Evolutionary conservation across 1,140 invertebrate genomes (phyloP), one percentile per base, ranked within the genome.

Genomic region (Frieseomelitta varia): DNA sequence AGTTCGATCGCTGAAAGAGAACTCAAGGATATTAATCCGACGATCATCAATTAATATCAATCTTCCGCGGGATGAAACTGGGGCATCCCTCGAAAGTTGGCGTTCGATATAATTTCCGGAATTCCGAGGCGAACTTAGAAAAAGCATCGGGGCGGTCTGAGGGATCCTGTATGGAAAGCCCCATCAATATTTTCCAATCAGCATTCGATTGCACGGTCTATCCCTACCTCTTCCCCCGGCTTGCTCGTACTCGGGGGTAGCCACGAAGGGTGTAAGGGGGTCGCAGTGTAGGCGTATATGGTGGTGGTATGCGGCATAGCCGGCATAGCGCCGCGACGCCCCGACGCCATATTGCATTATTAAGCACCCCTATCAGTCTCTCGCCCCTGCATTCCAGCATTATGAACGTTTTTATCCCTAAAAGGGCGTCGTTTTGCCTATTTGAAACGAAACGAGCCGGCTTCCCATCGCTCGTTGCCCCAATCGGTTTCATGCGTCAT

Each of bases 131-230:
- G 71, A 85, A 80, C 17, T 84, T 78, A 71, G 84, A 88, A 88
- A 88, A 88, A 88, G 87, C 68, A 75, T 65, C 79, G n/a, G 47
- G 39, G 47, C 58, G 75, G 56, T 34, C 39, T 79, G 14, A 51
- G 56, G 72, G 78, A 58, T 75, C 63, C 56, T 56, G 74, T 63
- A 73, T 74, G 83, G 84, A 56, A 76, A 86, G 86, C 71, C 81
- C 88, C 90, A 92, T 93, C 92, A 93, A 94, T 94, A 94, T 94
- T 93, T 92, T 94, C 90, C 92, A 94, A 94, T 94, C 93, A 93
- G 91, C 93, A 94, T 93, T 93, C 92, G 92, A 93, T 93, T 91
- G 88, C 90, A 72, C 87, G 90, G 79, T 87, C 81, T 78, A 80
- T 72, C 58, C 56, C 74, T 75, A 56, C 73, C 72, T 19, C 63